phyloP scores from a whole-genome alignment of 2,113 vertebrate species.

The Malurus elegans region DNA sequence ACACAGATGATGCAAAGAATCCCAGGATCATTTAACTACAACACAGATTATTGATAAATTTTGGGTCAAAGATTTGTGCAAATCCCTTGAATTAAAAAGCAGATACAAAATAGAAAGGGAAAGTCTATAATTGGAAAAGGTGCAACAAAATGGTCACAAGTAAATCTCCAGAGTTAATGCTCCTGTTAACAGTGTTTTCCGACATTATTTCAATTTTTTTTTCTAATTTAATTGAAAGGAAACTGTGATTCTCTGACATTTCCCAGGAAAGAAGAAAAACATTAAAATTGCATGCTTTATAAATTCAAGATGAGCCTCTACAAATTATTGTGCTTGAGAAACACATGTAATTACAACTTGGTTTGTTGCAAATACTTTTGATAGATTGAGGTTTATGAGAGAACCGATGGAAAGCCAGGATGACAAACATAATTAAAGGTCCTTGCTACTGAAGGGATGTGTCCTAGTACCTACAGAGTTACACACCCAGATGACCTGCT shows the following conservation, averaged over 20 bases:
- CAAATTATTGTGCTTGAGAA: not conserved
- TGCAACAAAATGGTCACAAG: not conserved
- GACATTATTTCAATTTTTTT: not conserved
- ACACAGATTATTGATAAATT: not conserved
- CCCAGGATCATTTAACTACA: not conserved
- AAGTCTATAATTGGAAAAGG: not conserved
- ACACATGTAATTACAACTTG: not conserved
- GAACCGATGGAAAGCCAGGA: not conserved
- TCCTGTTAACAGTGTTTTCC: not conserved
- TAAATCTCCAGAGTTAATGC: not conserved
- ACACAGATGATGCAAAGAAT: not conserved
- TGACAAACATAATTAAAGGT: not conserved
- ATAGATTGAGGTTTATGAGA: not conserved
- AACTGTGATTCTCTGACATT: not conserved
- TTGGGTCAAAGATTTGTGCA: not conserved
- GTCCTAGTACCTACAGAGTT: not conserved
- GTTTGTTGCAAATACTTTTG: not conserved
- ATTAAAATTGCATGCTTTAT: not conserved
- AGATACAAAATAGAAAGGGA: not conserved
- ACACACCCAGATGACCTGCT: not conserved
- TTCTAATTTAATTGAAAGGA: not conserved
- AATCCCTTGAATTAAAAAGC: not conserved
- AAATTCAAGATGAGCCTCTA: not conserved
- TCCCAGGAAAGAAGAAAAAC: not conserved
- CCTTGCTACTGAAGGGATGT: not conserved